Evolutionary conservation across 2,113 vertebrate genomes (phyloP).

Genomic region (Heloderma charlesbogerti): DNA sequence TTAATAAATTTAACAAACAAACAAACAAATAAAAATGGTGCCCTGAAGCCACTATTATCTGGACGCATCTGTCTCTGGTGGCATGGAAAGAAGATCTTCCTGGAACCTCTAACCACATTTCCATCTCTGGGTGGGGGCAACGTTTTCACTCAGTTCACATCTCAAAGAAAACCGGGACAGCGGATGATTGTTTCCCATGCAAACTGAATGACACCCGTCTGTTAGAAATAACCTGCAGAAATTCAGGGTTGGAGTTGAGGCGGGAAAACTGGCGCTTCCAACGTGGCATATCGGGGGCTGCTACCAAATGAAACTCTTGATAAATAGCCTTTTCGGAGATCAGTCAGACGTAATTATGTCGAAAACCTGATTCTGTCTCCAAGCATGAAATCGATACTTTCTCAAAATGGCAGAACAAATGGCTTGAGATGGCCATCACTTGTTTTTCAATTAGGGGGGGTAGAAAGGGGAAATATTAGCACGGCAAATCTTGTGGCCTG

Average conservation of each 20-base stretch:
- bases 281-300: not conserved
- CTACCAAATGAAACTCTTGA: not conserved
- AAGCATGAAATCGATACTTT: conserved; percentile 20
- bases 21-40: too few species aligned
- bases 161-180: not conserved
- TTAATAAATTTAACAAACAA: too few species aligned
- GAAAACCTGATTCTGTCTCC: not conserved
- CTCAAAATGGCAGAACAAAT: conserved; percentile 18
- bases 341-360: conserved; percentile 19
- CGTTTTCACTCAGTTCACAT: not conserved
- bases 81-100: not conserved
- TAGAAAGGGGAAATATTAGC: not conserved
- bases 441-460: conserved; percentile 14
- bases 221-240: not conserved
- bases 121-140: not conserved
- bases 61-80: not conserved
- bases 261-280: not conserved
- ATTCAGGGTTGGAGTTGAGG: not conserved
- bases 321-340: conserved; percentile 6
- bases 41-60: not conserved
- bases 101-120: not conserved
- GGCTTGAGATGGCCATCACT: not conserved
- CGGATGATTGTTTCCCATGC: too few species aligned
- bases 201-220: not conserved
- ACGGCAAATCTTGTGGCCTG: not conserved